Conservation (phyloP, 2,888 invertebrate genomes). For the Ligdia adustata region DNA sequence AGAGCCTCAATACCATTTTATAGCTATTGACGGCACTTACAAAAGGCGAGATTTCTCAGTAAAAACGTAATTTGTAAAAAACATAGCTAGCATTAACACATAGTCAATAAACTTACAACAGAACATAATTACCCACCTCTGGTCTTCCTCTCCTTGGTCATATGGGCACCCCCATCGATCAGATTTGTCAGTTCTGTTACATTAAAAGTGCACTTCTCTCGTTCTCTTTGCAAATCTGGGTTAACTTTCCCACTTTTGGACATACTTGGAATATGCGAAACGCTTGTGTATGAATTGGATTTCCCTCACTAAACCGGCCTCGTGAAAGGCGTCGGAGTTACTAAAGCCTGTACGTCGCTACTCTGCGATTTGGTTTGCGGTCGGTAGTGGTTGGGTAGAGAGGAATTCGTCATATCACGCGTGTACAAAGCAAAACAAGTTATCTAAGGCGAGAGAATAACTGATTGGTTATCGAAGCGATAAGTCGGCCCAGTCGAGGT, state of each 20-base stretch:
- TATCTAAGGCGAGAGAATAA: background rate
- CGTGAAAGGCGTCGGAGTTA: slow-evolving; percentile 16
- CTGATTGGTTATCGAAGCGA: background rate
- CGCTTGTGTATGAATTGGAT: background rate
- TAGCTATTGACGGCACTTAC: too few species aligned
- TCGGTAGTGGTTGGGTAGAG: background rate
- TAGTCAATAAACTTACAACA: too few species aligned
- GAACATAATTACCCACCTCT: slow-evolving; percentile 56
- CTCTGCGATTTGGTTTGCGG: background rate
- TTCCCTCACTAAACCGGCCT: slow-evolving; percentile 1
- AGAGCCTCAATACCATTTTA: too few species aligned
- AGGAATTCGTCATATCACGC: too few species aligned
- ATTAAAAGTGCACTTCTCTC: slow-evolving; percentile 90
- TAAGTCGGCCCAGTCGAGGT: too few species aligned
- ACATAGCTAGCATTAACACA: too few species aligned
- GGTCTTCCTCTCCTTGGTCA: slow-evolving; percentile 87
- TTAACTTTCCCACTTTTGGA: slow-evolving; percentile 75
- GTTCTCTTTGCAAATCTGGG: slow-evolving; percentile 88
- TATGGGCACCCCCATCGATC: slow-evolving; percentile 90
- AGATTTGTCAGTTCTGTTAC: slow-evolving; percentile 89
- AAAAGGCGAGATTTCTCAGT: too few species aligned
- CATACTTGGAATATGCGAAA: slow-evolving; percentile 42
- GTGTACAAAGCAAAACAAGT: slow-evolving; percentile 11
- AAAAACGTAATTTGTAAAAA: too few species aligned
- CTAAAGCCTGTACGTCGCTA: background rate